Base-by-base conservation (phyloP, 2,888 invertebrate genomes). In the Polylopha cassiicola region DNA sequence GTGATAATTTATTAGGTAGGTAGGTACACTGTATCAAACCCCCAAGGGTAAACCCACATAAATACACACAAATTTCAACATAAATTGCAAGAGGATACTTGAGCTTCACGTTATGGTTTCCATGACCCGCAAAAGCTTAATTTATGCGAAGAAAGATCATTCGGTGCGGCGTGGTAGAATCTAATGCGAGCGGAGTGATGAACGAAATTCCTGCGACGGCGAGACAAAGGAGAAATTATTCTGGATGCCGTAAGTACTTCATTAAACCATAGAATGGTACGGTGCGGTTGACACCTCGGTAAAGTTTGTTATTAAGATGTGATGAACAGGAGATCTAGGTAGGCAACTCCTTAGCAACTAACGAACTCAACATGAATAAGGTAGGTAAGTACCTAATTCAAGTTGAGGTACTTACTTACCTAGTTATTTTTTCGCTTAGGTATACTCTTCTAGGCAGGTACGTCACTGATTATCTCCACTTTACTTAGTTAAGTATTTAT, bases 91-190 rank as follows among this genome's bases (percentile, higher is more conserved):
- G 30, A 39, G 37, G 37, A 20, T 43, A 21, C 42, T 47, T 37
- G 11, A 28, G 33, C 14, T 41, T 10, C 20, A 17, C 46, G 38
- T 61, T 55, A 60, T 50, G 43, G 53, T 37, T 44, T 42, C 39
- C 39, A 38, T 34, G 51, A 43, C 47, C 61, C 65, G 39, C 61
- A n/a, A 65, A 58, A 56, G 53, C 63, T 65, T 65, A 68, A 71
- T 70, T 60, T 65, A 65, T 56, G 43, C 53, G 37, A 47, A 53
- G 57, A 57, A 61, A 58, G 57, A 66, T 67, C 53, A 58, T 54
- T 47, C 46, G 28, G 31, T 15, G 23, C 37, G 23, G n/a, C n/a
- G n/a, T 38, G 33, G 46, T 44, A 44, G 41, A 47, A 39, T 42
- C 47, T 46, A 17, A 9, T 47, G 50, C 43, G 33, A 47, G 46